Percentiles rank a stretch among this genome's conserved stretches.
phyloP scores from a whole-genome alignment of 2,797 vertebrate species.

The Tokudaia tokunoshimensis region DNA sequence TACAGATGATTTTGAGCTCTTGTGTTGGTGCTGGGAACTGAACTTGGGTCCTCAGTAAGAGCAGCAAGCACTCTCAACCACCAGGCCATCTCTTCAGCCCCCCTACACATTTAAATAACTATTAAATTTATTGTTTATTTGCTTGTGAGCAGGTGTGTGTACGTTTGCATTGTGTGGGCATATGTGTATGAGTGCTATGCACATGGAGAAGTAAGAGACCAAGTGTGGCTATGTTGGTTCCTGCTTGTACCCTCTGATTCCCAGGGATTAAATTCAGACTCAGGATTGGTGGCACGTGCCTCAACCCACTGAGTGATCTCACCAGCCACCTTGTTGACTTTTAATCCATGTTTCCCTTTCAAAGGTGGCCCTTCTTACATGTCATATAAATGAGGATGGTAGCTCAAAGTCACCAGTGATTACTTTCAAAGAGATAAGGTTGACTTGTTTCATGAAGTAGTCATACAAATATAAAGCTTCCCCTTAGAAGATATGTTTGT shows the following conservation, averaged over 20 bases:
- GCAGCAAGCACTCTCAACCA: not conserved
- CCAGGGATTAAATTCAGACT: not conserved
- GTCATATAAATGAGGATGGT: not conserved
- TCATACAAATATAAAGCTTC: not conserved
- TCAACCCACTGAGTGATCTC: no score
- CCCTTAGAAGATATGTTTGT: not conserved
- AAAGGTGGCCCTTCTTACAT: not conserved
- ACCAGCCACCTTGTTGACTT: not conserved
- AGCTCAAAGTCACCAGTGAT: not conserved
- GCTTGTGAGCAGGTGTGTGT: not conserved
- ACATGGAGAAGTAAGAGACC: not conserved
- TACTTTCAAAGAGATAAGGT: not conserved
- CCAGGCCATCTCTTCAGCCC: no score
- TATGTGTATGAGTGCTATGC: not conserved
- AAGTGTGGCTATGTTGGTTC: no score
- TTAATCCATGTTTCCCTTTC: not conserved
- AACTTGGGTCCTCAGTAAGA: not conserved
- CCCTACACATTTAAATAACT: not conserved
- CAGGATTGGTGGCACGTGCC: not conserved
- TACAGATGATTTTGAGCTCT: not conserved
- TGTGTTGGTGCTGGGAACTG: not conserved
- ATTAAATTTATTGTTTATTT: not conserved
- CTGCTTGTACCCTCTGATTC: no score
- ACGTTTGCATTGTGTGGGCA: not conserved
- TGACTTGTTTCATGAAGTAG: not conserved